Percentiles rank a stretch among this genome's conserved stretches.
Conservation (phyloP, 2,888 invertebrate genomes). For the Oligia strigilis region DNA sequence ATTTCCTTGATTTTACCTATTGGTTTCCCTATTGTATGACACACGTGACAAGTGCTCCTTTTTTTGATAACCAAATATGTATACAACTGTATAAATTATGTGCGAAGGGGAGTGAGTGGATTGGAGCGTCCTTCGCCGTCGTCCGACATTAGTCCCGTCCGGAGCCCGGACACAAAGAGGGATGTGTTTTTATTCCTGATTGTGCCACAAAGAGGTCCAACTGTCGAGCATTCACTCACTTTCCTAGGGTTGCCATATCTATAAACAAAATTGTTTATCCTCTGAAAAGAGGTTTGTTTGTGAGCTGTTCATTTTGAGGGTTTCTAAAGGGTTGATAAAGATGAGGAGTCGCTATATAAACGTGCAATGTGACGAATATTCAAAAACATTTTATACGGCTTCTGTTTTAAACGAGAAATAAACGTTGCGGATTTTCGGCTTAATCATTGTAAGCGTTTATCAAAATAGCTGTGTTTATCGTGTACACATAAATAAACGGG, state of each 20-base stretch:
- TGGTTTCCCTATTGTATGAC: slow-evolving; percentile 7
- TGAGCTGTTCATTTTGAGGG: slow-evolving; percentile 57
- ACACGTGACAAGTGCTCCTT: slow-evolving; percentile 11
- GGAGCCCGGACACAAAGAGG: slow-evolving; percentile 76
- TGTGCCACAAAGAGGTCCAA: slow-evolving; percentile 82
- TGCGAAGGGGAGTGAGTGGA: slow-evolving; percentile 66
- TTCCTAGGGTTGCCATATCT: slow-evolving; percentile 74
- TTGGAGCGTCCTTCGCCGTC: slow-evolving; percentile 74
- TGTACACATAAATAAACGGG: slow-evolving; percentile 8
- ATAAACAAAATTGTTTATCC: slow-evolving; percentile 64
- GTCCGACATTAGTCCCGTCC: slow-evolving; percentile 71
- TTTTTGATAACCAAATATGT: slow-evolving; percentile 46
- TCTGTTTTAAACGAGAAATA: slow-evolving; percentile 15
- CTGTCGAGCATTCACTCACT: slow-evolving; percentile 81
- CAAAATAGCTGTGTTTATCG: slow-evolving; percentile 34
- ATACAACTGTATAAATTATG: slow-evolving; percentile 27
- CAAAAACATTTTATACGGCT: slow-evolving; percentile 10
- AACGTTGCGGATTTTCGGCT: slow-evolving; percentile 19
- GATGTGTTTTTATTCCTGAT: slow-evolving; percentile 86
- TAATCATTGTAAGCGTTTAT: slow-evolving; percentile 26
- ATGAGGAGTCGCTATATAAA: slow-evolving; percentile 56
- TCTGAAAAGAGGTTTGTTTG: slow-evolving; percentile 57
- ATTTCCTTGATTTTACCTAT: neutral
- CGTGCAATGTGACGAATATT: slow-evolving; percentile 39
- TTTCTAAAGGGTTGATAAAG: slow-evolving; percentile 48